These are phyloP conservation scores for Calcarius lapponicus DNA, from an alignment of 2,797 vertebrate genomes.

Conservation along the genomic window DNA sequence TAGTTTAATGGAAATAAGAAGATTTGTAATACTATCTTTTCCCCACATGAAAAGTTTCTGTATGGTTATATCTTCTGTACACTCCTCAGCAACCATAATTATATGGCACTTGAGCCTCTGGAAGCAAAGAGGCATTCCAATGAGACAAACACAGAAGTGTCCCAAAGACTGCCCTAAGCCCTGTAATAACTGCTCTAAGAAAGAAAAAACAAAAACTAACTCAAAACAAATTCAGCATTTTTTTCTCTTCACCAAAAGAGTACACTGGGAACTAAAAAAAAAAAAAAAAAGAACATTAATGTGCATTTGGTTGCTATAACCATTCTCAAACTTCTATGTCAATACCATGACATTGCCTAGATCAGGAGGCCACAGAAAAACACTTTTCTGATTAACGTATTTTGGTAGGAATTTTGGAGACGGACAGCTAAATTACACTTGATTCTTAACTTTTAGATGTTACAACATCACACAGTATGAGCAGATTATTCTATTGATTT, in stretches of 20 bases:
- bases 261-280: not conserved
- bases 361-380: not conserved
- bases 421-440: not conserved
- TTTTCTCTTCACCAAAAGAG: not conserved
- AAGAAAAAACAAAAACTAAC: not conserved
- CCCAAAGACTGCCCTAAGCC: not conserved
- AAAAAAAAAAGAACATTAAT: not conserved
- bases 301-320: not conserved
- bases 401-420: accelerated
- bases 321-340: not conserved
- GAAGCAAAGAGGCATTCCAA: not conserved
- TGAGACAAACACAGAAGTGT: not conserved
- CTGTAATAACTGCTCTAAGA: not conserved
- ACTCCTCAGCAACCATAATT: not conserved
- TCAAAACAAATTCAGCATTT: not conserved
- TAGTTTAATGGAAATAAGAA: not conserved
- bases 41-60: not conserved
- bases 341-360: not conserved
- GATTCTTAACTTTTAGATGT: not conserved
- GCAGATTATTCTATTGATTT: not conserved
- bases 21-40: not conserved
- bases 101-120: not conserved
- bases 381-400: not conserved
- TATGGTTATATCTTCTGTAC: not conserved
- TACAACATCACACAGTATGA: not conserved